A percentile compares a stretch with the other conserved stretches of the same genome.
These are phyloP conservation scores for Adelognathus sp. DNA, from an alignment of 2,888 invertebrate genomes.

Conservation along the genomic window DNA sequence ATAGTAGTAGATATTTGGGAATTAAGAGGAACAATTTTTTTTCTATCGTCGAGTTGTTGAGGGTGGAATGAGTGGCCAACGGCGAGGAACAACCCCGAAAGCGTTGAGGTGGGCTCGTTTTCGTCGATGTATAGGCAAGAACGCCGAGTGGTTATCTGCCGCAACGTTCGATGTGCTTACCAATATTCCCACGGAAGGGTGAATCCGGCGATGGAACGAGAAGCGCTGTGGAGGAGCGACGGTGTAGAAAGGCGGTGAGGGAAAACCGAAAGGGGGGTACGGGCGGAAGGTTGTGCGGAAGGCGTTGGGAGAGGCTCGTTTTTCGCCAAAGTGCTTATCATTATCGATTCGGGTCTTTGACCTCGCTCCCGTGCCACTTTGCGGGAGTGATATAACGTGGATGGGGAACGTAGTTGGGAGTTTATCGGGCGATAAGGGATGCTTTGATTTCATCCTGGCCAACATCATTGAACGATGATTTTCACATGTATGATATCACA, in stretches of 20 bases:
- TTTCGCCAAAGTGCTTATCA: slow-evolving; percentile 75
- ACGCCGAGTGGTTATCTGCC: slow-evolving; percentile 75
- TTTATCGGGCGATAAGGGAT: slow-evolving; percentile 14
- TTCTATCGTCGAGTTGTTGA: no score
- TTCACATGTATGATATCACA: background rate
- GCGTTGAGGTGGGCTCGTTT: slow-evolving; percentile 42
- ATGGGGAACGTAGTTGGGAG: slow-evolving; percentile 46
- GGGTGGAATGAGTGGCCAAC: slow-evolving; percentile 28
- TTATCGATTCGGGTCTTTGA: slow-evolving; percentile 71
- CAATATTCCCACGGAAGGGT: slow-evolving; percentile 71
- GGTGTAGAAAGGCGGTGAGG: slow-evolving; percentile 13
- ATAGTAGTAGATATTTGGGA: no score
- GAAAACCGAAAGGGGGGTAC: slow-evolving; percentile 26
- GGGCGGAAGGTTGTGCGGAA: slow-evolving; percentile 53
- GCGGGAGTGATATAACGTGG: slow-evolving; percentile 43
- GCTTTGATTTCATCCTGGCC: slow-evolving; percentile 18
- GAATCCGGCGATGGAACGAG: slow-evolving; percentile 47
- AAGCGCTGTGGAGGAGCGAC: slow-evolving; percentile 23
- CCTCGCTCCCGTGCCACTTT: slow-evolving; percentile 15
- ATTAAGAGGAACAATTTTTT: no score
- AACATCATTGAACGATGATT: background rate
- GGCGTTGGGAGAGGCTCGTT: slow-evolving; percentile 64
- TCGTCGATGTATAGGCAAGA: slow-evolving; percentile 68
- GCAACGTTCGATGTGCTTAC: slow-evolving; percentile 73
- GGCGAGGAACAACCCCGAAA: slow-evolving; percentile 11